These are phyloP conservation scores for Drosophila cracens DNA, from an alignment of 2,888 invertebrate genomes.

Conservation along the genomic window DNA sequence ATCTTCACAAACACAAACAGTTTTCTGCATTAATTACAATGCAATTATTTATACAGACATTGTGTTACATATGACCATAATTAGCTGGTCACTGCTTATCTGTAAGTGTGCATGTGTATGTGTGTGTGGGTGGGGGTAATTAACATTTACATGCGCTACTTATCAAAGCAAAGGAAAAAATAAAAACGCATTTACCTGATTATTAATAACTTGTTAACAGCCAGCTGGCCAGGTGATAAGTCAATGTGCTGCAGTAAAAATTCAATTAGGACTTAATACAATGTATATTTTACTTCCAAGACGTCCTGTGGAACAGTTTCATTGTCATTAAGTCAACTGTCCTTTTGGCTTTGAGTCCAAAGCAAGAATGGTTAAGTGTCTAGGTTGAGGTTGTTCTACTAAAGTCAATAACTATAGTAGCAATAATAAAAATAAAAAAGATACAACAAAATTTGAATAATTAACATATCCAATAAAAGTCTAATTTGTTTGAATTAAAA, in stretches of 20 bases:
- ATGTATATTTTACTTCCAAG: not conserved
- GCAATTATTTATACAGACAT: slow-evolving; percentile 65
- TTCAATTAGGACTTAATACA: not conserved
- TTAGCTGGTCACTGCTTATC: slow-evolving; percentile 31
- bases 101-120: slow-evolving; percentile 8
- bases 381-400: not conserved
- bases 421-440: not conserved
- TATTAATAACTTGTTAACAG: slow-evolving; percentile 28
- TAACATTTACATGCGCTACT: slow-evolving; percentile 57
- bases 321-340: not conserved
- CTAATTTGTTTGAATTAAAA: not conserved
- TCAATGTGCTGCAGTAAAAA: not conserved
- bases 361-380: not conserved
- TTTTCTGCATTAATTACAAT: slow-evolving; percentile 69
- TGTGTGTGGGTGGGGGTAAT: slow-evolving; percentile 35
- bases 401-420: not conserved
- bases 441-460: too few relatives aligned
- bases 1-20: slow-evolving; percentile 60
- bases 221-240: slow-evolving; percentile 4
- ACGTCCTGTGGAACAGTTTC: not conserved
- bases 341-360: not conserved
- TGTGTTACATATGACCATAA: slow-evolving; percentile 45
- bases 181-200: slow-evolving; percentile 11
- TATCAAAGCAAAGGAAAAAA: slow-evolving; percentile 38
- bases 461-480: not conserved